Evolutionary conservation across 2,888 invertebrate species (phyloP).

Genomic region (Sinopyrophorus schimmeli): DNA sequence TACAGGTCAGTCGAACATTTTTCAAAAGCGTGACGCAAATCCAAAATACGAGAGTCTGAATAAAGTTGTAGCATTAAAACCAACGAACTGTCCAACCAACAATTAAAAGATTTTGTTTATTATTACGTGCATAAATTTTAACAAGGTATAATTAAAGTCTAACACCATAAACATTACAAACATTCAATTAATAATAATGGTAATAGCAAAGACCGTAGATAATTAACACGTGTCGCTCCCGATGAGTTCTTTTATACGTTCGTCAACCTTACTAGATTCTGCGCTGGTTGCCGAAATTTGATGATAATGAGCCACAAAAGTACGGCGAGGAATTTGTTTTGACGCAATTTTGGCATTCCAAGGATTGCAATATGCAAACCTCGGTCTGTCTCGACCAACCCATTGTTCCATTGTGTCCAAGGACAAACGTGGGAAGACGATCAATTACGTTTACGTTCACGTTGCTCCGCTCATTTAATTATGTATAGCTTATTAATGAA

Average conservation of each 20-base stretch:
- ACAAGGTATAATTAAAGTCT: slow-evolving; percentile 8
- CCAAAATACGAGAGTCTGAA: no score
- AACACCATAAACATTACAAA: neutral
- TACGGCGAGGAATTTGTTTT: slow-evolving; percentile 30
- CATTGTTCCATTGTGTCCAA: slow-evolving; percentile 39
- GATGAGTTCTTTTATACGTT: slow-evolving; percentile 14
- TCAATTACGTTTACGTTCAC: slow-evolving; percentile 35
- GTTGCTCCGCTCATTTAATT: slow-evolving; percentile 16
- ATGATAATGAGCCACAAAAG: slow-evolving; percentile 21
- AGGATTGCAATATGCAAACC: slow-evolving; percentile 42
- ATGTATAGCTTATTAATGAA: no score
- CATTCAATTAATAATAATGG: slow-evolving; percentile 5
- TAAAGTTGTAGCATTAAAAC: no score
- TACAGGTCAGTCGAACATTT: no score
- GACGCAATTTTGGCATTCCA: slow-evolving; percentile 45
- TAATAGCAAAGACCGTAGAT: neutral
- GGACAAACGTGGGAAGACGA: slow-evolving; percentile 39
- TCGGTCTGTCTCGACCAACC: slow-evolving; percentile 35
- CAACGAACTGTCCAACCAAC: slow-evolving; percentile 8
- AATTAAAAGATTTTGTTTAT: slow-evolving; percentile 7
- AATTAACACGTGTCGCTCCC: slow-evolving; percentile 11
- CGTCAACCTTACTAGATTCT: slow-evolving; percentile 14
- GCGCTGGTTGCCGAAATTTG: slow-evolving; percentile 21
- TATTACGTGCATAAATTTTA: slow-evolving; percentile 8
- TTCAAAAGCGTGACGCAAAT: no score